Evolutionary conservation across 2,888 invertebrate genomes (phyloP).

Genomic region (Aphidius colemani): DNA sequence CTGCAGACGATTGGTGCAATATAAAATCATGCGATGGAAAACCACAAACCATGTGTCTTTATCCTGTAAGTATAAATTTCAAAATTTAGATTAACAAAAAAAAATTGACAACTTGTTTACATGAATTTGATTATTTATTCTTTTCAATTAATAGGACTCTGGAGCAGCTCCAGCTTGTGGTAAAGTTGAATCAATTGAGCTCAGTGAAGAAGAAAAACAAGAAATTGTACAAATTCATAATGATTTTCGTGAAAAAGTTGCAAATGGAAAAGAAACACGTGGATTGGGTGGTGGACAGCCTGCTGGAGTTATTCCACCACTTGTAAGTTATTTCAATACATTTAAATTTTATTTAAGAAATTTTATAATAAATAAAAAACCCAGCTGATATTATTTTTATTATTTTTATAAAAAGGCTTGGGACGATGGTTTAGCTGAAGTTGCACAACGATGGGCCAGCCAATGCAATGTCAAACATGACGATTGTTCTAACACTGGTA

Average conservation of each 20-base stretch:
- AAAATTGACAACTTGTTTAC: too few relatives aligned
- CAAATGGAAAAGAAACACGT: slow-evolving; percentile 34
- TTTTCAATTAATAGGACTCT: too few relatives aligned
- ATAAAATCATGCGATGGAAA: neutral
- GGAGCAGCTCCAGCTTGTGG: too few relatives aligned
- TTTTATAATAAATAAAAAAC: too few relatives aligned
- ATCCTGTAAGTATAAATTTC: slow-evolving; percentile 24
- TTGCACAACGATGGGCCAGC: slow-evolving; percentile 57
- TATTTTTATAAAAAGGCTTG: too few relatives aligned
- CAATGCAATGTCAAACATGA: slow-evolving; percentile 57
- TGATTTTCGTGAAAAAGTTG: slow-evolving; percentile 27
- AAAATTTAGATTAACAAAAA: neutral
- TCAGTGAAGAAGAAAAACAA: neutral
- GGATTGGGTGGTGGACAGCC: slow-evolving; percentile 35
- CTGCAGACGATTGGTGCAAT: neutral
- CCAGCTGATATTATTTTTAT: neutral
- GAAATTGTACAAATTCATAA: slow-evolving; percentile 28
- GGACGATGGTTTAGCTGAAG: slow-evolving; percentile 49
- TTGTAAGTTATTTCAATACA: slow-evolving; percentile 27
- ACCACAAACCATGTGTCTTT: slow-evolving; percentile 31
- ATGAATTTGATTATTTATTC: too few relatives aligned
- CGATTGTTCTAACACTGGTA: slow-evolving; percentile 48
- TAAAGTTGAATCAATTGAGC: neutral
- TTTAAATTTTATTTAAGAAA: too few relatives aligned
- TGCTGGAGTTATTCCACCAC: slow-evolving; percentile 14